These are phyloP conservation scores for Betta splendens DNA, from an alignment of 2,797 vertebrate genomes.

Conservation along the genomic window DNA sequence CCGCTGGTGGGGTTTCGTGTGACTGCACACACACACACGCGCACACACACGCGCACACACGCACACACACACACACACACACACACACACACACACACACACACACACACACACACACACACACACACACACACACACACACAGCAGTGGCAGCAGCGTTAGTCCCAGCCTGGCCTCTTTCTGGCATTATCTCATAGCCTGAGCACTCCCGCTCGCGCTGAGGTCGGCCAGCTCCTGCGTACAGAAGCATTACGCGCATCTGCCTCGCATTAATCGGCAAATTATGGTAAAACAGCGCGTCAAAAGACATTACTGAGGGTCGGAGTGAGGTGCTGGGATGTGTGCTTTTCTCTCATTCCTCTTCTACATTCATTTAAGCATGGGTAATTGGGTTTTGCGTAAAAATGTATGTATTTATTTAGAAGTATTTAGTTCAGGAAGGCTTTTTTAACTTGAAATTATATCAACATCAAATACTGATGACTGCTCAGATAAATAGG, in stretches of 20 bases:
- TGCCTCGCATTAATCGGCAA: conserved; percentile 81
- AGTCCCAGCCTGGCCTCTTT: conserved; percentile 68
- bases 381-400: neutral
- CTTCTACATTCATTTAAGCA: neutral
- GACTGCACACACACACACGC: conserved; percentile 36
- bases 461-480: neutral
- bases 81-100: conserved; percentile 33
- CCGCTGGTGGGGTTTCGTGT: conserved; percentile 74
- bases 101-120: conserved; percentile 29
- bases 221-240: conserved; percentile 55
- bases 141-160: conserved; percentile 52
- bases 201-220: conserved; percentile 73
- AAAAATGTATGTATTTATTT: neutral
- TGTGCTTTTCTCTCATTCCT: neutral
- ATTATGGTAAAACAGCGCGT: conserved; percentile 72
- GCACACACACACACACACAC: conserved; percentile 17
- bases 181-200: conserved; percentile 79
- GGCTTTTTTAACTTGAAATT: neutral
- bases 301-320: conserved; percentile 66
- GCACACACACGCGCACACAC: conserved; percentile 25
- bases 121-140: conserved; percentile 29
- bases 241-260: conserved; percentile 81
- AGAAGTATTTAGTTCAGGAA: neutral
- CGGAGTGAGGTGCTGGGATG: conserved; percentile 5
- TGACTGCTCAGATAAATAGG: conserved; percentile 13